A percentile compares a stretch with the other conserved stretches of the same genome.
These are phyloP conservation scores for Harpalus rufipes DNA, from an alignment of 2,888 invertebrate genomes.

Conservation along the genomic window DNA sequence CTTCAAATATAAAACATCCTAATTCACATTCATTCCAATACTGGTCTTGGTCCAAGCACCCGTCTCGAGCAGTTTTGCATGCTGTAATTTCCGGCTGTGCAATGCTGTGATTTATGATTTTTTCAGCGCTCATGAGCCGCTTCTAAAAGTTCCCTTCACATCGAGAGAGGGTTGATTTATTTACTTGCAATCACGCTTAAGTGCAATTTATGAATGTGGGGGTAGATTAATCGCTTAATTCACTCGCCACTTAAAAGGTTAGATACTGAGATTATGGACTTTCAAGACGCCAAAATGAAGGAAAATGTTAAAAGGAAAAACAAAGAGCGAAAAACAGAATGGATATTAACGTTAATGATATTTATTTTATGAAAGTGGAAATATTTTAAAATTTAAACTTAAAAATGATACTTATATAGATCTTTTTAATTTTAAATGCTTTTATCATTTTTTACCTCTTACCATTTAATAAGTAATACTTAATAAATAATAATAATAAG, in stretches of 20 bases:
- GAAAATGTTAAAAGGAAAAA: neutral
- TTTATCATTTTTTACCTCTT: no score
- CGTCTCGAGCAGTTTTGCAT: constrained; percentile 24
- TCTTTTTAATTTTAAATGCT: no score
- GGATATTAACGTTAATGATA: no score
- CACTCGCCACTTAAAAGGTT: neutral
- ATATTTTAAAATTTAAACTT: no score
- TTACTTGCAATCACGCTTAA: constrained; percentile 16
- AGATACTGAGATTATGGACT: neutral
- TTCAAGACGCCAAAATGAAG: neutral
- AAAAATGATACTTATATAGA: no score
- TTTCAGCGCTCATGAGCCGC: constrained; percentile 22
- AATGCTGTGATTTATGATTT: constrained; percentile 23
- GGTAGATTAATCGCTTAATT: constrained; percentile 14
- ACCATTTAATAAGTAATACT: no score
- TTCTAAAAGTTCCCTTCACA: constrained; percentile 5
- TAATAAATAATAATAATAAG: no score
- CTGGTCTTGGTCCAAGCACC: neutral
- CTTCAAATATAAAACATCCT: neutral
- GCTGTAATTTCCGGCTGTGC: constrained; percentile 25
- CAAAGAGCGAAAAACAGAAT: no score
- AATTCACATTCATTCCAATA: constrained; percentile 3
- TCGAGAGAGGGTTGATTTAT: constrained; percentile 17
- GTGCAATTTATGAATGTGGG: constrained; percentile 26
- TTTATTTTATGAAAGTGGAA: no score